These are phyloP conservation scores for Crocodylus rhombifer DNA, from an alignment of 2,797 vertebrate species.

Conservation along the genomic window DNA sequence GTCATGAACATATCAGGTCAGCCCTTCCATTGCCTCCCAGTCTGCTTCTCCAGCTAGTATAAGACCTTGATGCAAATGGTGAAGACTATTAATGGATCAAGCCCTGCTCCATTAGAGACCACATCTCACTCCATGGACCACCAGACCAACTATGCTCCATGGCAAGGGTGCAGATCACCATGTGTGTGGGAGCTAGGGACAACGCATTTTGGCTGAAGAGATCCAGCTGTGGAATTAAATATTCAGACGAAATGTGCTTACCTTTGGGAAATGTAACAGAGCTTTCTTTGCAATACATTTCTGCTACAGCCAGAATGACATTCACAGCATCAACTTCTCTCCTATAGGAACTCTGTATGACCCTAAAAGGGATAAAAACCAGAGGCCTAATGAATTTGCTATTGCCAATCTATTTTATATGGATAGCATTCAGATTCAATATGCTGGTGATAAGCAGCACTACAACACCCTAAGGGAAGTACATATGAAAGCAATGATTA, in stretches of 20 bases:
- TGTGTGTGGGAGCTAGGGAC: conserved; percentile 31
- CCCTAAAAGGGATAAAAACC: conserved; percentile 23
- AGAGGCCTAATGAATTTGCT: conserved; percentile 15
- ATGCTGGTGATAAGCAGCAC: not conserved
- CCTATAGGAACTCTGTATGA: not conserved
- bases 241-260: conserved; percentile 61
- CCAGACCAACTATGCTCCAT: not conserved
- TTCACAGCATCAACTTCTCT: not conserved
- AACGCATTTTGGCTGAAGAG: conserved; percentile 28
- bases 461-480: conserved; percentile 37
- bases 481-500: not conserved
- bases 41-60: not conserved
- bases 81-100: not conserved
- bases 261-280: conserved; percentile 59
- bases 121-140: not conserved
- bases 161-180: not conserved
- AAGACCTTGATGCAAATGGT: not conserved
- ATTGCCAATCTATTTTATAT: not conserved
- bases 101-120: not conserved
- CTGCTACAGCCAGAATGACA: conserved; percentile 34
- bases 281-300: not conserved
- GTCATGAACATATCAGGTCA: not conserved
- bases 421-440: not conserved
- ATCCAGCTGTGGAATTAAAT: conserved; percentile 55
- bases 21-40: not conserved